These are phyloP conservation scores for Pteromalus puparum DNA, from an alignment of 1,140 invertebrate species.

Conservation along the genomic window DNA sequence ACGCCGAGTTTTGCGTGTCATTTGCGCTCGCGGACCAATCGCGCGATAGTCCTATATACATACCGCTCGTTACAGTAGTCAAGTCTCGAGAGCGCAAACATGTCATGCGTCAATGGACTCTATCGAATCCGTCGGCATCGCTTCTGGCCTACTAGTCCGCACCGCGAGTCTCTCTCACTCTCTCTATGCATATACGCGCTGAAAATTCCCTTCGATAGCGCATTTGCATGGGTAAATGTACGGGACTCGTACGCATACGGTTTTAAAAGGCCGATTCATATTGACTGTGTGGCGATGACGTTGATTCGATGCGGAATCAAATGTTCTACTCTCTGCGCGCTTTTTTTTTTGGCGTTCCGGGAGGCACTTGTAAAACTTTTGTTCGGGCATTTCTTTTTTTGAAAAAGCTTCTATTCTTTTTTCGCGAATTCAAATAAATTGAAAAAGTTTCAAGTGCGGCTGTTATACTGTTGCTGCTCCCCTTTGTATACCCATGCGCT, in stretches of 20 bases:
- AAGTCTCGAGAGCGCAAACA: neutral
- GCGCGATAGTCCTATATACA: neutral
- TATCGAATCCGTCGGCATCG: neutral
- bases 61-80: neutral
- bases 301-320: neutral
- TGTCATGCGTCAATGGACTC: conserved; percentile 7
- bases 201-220: neutral
- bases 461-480: neutral
- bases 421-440: neutral
- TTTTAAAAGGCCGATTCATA: too few species aligned
- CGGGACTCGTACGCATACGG: too few species aligned
- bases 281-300: too few species aligned
- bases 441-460: neutral
- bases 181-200: neutral
- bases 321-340: neutral
- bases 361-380: neutral
- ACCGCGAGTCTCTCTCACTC: neutral
- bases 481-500: neutral
- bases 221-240: neutral
- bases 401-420: neutral
- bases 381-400: neutral
- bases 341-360: neutral
- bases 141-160: neutral
- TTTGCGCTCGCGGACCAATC: neutral
- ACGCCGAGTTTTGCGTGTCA: neutral